Conservation (phyloP, 2,113 vertebrate genomes). For the Emydura subglobosa region DNA sequence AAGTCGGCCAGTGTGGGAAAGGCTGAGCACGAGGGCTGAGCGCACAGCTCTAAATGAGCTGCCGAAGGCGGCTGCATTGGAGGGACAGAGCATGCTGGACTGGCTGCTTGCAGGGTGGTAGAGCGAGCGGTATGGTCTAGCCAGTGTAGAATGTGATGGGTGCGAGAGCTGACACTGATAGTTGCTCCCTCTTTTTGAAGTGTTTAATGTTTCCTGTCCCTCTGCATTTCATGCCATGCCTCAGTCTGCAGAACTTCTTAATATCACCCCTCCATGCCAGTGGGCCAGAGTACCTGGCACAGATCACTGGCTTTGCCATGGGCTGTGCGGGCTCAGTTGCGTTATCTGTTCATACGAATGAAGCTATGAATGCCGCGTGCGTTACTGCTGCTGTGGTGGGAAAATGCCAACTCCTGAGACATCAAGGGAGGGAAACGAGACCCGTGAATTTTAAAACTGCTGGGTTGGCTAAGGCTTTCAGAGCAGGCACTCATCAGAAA, state of each 20-base stretch:
- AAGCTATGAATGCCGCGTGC: not conserved
- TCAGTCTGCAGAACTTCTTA: slow-evolving; percentile 49
- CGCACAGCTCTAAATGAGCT: not conserved
- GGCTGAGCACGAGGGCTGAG: not conserved
- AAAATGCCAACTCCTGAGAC: slow-evolving; percentile 34
- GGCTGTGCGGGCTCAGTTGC: not conserved
- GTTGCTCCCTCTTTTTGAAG: slow-evolving; percentile 28
- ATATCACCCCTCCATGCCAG: not conserved
- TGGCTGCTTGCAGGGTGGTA: not conserved
- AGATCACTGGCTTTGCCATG: fast-evolving
- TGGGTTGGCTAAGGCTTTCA: not conserved
- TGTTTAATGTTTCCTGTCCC: not conserved
- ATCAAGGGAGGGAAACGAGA: not conserved
- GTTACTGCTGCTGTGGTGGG: slow-evolving; percentile 38
- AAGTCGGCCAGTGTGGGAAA: not conserved
- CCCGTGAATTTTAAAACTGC: not conserved
- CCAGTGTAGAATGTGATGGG: not conserved
- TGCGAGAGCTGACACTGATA: slow-evolving; percentile 48
- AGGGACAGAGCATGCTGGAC: not conserved
- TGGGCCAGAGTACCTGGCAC: not conserved
- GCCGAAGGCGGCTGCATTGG: not conserved
- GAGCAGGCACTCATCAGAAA: not conserved
- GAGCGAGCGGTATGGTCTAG: not conserved
- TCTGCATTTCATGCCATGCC: not conserved
- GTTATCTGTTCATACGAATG: fast-evolving